These are phyloP conservation scores for Centruroides vittatus DNA, from an alignment of 1,140 invertebrate species.

Conservation along the genomic window DNA sequence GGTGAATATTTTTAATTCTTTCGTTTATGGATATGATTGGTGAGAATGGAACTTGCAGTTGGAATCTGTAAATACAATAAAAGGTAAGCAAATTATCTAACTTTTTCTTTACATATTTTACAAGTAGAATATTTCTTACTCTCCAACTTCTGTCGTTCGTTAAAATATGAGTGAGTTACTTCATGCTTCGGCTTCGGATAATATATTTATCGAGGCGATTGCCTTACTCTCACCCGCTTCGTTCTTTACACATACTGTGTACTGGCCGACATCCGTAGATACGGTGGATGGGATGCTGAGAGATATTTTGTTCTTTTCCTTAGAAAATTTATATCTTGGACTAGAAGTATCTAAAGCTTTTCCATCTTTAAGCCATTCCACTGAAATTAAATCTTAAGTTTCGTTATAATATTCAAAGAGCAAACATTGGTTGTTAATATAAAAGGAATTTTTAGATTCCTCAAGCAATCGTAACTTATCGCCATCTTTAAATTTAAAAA, in stretches of 20 bases:
- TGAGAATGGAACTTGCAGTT: too few species aligned
- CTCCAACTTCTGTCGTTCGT: too few species aligned
- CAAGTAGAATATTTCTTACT: too few species aligned
- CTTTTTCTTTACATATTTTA: too few species aligned
- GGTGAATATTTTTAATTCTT: too few species aligned
- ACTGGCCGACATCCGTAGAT: constrained; percentile 73
- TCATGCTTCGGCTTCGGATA: constrained; percentile 14
- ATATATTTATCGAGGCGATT: constrained; percentile 73
- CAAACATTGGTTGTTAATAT: too few species aligned
- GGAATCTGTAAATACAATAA: too few species aligned
- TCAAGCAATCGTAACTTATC: background rate
- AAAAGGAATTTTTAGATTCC: background rate
- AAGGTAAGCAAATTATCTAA: too few species aligned
- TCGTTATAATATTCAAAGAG: too few species aligned
- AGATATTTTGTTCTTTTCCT: constrained; percentile 56
- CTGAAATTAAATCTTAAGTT: constrained; percentile 16
- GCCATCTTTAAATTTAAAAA: background rate
- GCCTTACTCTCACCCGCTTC: constrained; percentile 57
- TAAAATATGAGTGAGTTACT: constrained; percentile 17
- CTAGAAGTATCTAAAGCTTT: constrained; percentile 62
- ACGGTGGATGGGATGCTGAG: constrained; percentile 54
- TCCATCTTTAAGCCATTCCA: constrained; percentile 78
- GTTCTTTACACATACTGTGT: constrained; percentile 69
- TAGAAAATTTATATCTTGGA: constrained; percentile 56
- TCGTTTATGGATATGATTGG: too few species aligned